Evolutionary conservation across 2,797 vertebrate species (phyloP).

Genomic region (Lateolabrax maculatus): DNA sequence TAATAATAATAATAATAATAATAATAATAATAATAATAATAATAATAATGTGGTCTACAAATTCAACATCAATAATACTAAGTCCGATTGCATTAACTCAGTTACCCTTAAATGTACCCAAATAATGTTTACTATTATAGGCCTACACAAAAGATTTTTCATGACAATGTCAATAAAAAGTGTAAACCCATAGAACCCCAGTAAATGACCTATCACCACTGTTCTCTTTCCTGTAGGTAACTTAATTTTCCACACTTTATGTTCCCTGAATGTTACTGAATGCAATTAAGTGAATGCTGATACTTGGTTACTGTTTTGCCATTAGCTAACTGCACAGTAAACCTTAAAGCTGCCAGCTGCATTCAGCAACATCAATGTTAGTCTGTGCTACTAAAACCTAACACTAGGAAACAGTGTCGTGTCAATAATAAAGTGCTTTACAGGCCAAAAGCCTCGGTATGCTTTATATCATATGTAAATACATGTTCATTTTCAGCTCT

Average conservation of each 20-base stretch:
- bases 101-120: conserved; percentile 2
- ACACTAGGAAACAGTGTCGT: conserved; percentile 58
- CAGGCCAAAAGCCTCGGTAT: conserved; percentile 64
- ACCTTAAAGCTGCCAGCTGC: conserved; percentile 68
- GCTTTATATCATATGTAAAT: conserved; percentile 56
- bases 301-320: conserved; percentile 29
- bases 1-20: too few relatives aligned
- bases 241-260: conserved; percentile 33
- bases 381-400: conserved; percentile 67
- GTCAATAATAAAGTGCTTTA: conserved; percentile 79
- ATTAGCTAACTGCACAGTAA: conserved; percentile 32
- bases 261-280: conserved; percentile 65
- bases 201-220: background rate
- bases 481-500: conserved; percentile 33
- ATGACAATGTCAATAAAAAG: conserved; percentile 5
- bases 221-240: conserved; percentile 20
- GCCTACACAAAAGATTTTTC: background rate
- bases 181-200: background rate
- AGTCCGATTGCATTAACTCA: conserved; percentile 18
- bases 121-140: background rate
- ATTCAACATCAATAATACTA: conserved; percentile 17
- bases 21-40: too few relatives aligned
- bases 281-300: conserved; percentile 41
- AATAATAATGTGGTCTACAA: background rate
- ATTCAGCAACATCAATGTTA: conserved; percentile 55